phyloP scores from a whole-genome alignment of 2,113 vertebrate species.

The Octodon degus region DNA sequence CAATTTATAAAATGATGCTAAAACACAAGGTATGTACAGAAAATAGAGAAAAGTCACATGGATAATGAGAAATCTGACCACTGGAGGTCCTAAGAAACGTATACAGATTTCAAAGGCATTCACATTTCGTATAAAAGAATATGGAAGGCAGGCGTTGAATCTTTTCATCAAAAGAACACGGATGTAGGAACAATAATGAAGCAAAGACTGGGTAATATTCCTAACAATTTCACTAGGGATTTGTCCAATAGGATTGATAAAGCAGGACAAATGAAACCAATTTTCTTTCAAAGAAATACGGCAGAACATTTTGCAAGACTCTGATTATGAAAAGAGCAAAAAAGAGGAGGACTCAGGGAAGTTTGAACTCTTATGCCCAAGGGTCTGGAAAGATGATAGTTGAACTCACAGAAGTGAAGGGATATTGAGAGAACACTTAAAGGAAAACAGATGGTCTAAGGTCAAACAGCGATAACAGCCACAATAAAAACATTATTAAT shows the following conservation, averaged over 20 bases:
- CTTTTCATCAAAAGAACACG: neutral
- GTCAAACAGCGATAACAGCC: slow-evolving; percentile 2
- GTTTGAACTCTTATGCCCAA: slow-evolving; percentile 72
- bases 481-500: neutral
- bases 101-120: neutral
- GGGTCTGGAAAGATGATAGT: slow-evolving; percentile 64
- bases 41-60: neutral
- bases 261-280: slow-evolving; percentile 58
- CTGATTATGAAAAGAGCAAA: slow-evolving; percentile 67
- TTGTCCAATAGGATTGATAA: slow-evolving; percentile 51
- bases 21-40: neutral
- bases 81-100: neutral
- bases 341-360: slow-evolving; percentile 43
- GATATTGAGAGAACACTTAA: slow-evolving; percentile 72
- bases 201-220: neutral
- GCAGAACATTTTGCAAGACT: slow-evolving; percentile 67
- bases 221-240: slow-evolving; percentile 57
- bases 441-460: slow-evolving; percentile 76
- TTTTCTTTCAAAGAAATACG: slow-evolving; percentile 55
- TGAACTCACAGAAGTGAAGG: slow-evolving; percentile 73
- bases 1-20: neutral
- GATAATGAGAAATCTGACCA: neutral
- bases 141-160: neutral
- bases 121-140: neutral
- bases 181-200: neutral